Evolutionary conservation across 92 coral and sea anemone species (phyloP), one percentile per base, ranked within the genome.

Genomic region (Meandrina meandrites): DNA sequence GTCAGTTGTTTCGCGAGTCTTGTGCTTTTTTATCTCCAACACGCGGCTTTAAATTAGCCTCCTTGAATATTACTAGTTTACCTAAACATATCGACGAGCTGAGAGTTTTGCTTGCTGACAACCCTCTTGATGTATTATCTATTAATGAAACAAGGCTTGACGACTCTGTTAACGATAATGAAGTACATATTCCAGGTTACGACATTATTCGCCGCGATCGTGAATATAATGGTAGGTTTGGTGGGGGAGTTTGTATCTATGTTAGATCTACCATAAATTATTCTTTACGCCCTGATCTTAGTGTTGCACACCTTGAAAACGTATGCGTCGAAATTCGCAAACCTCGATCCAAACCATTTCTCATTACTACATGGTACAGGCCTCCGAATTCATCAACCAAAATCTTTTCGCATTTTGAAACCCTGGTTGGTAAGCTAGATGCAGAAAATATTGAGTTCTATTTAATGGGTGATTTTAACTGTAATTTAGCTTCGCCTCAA

Each of bases 171-270:
- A 76, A 84, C n/a, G 90, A 90, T 77, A 47, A 92, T 34, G 94
- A 90, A 9, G 90, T 92, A 48, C 75, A 83, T 31, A 82, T 92
- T 64, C 76, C 87, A 8, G 93, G 90, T 67, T 89, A 91, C 54
- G 87, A 91, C 15, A 89, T 91, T 81, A 81, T 91, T 50, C 87
- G 90, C 40, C 92, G 89, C 47, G 86, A 91, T 81, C 72, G 92
- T 31, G 80, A 60, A 36, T 62, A 16, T 35, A 84, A 84, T 40
- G 88, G 92, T 37, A 76, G 93, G 71, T 62, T 47, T 51, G 90
- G 90, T 84, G 92, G 95, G 35, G 90, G 90, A 27, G 95, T 86
- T 86, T 92, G 95, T 34, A 40, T 86, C 82, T 92, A 89, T 79
- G 75, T 85, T 80, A 87, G 90, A 37, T 84, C 86, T 40, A 88